A percentile compares a stretch with the other conserved stretches of the same genome.
Conservation (phyloP, 30 jellyfish, hydroid and myxozoan species). For the Mastigias papua region DNA sequence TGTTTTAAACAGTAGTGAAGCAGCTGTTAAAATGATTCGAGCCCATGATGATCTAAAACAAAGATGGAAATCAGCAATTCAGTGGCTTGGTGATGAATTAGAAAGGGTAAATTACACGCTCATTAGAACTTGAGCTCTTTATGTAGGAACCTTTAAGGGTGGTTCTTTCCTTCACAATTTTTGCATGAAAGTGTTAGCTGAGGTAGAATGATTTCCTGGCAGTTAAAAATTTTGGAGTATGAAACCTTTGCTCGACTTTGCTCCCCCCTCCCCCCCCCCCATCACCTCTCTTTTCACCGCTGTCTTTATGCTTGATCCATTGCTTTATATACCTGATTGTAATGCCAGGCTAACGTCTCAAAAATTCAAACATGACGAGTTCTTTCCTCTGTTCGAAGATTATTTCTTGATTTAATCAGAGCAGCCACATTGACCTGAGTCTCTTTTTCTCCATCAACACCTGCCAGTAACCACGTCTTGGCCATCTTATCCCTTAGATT, state of each 20-base stretch:
- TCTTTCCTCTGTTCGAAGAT: background rate
- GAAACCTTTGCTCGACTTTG: too few species aligned
- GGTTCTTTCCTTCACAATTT: too few species aligned
- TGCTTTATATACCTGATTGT: too few species aligned
- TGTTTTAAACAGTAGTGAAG: constrained; percentile 76
- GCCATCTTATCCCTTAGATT: background rate
- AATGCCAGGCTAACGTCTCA: too few species aligned
- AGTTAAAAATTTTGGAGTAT: too few species aligned
- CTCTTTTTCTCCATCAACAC: background rate
- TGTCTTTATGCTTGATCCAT: too few species aligned
- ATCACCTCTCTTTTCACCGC: too few species aligned
- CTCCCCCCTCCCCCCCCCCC: too few species aligned
- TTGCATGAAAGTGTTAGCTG: too few species aligned
- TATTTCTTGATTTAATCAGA: too few species aligned
- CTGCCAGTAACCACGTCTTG: background rate
- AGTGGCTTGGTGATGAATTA: constrained; percentile 96
- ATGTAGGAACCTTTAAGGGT: too few species aligned
- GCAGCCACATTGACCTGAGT: background rate
- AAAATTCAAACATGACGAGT: background rate
- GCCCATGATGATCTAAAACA: constrained; percentile 84
- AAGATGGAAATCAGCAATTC: constrained; percentile 93
- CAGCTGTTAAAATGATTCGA: constrained; percentile 78
- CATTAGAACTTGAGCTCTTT: background rate
- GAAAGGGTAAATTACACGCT: constrained; percentile 73
- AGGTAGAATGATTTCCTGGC: too few species aligned